A percentile compares a stretch with the other conserved stretches of the same genome.
phyloP scores from a whole-genome alignment of 2,113 vertebrate genomes.

The Eclectus roratus region DNA sequence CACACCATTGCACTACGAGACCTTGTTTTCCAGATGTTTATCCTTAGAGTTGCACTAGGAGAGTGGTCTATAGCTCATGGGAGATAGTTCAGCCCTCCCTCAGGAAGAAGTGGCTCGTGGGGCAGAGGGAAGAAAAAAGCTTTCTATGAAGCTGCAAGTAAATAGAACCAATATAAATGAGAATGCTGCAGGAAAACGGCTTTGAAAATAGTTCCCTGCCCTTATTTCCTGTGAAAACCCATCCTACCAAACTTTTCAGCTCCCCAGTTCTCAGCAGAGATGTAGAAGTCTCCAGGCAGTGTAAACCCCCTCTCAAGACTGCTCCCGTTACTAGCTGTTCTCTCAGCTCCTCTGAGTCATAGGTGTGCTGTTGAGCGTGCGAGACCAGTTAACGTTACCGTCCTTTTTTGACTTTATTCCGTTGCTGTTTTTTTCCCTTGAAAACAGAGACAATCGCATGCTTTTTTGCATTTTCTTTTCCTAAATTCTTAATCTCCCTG shows the following conservation, averaged over 20 bases:
- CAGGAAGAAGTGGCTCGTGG: neutral
- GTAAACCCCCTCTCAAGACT: conserved; percentile 25
- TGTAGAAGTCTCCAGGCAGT: conserved; percentile 19
- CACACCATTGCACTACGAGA: conserved; percentile 8
- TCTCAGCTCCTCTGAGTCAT: conserved; percentile 65
- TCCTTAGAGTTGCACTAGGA: neutral
- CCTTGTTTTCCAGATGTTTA: conserved; percentile 6
- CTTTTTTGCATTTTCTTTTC: conserved; percentile 81
- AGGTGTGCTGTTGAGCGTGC: conserved; percentile 64
- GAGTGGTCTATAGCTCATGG: conserved; percentile 19
- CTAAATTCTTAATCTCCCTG: conserved; percentile 91
- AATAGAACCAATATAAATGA: neutral
- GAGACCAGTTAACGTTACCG: conserved; percentile 69
- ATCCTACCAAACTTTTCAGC: neutral
- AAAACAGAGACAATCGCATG: conserved; percentile 77
- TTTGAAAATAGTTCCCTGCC: neutral
- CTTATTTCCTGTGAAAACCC: neutral
- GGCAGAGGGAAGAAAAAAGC: neutral
- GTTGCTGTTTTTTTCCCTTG: conserved; percentile 70
- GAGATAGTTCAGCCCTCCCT: conserved; percentile 31
- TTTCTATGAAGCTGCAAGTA: conserved; percentile 17
- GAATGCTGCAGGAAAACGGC: neutral
- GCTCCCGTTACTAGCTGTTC: conserved; percentile 56
- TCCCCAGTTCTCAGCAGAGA: neutral
- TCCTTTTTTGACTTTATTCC: conserved; percentile 72